Evolutionary conservation across 1,140 invertebrate species (phyloP).

Genomic region (Microvelia longipes): DNA sequence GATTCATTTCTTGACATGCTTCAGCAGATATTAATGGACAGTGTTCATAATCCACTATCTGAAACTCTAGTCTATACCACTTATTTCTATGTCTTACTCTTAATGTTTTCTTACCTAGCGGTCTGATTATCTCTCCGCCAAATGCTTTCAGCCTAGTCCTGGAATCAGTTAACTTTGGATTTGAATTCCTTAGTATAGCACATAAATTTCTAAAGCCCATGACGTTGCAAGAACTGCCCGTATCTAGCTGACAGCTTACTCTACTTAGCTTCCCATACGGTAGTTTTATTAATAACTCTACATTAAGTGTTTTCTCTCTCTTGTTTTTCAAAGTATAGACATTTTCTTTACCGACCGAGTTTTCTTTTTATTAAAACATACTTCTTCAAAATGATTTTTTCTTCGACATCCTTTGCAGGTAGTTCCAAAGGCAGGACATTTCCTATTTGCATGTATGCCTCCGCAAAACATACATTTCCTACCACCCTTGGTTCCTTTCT

Average conservation of each 20-base stretch:
- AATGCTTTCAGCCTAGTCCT: background rate
- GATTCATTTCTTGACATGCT: background rate
- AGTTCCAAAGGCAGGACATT: too few species aligned
- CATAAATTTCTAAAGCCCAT: background rate
- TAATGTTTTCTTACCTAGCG: background rate
- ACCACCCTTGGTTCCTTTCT: too few species aligned
- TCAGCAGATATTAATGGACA: background rate
- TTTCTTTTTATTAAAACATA: too few species aligned
- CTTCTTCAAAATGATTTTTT: too few species aligned
- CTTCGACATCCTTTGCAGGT: too few species aligned
- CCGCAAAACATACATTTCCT: too few species aligned
- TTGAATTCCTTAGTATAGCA: background rate
- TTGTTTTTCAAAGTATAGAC: background rate
- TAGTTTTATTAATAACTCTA: background rate
- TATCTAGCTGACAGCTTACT: background rate
- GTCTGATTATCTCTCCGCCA: background rate
- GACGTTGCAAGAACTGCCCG: background rate
- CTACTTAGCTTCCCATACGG: background rate
- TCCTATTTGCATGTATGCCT: too few species aligned
- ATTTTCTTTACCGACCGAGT: too few species aligned
- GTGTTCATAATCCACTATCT: background rate
- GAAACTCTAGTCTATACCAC: background rate
- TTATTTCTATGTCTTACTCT: background rate
- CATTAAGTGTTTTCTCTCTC: background rate
- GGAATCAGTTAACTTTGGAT: background rate